Percentiles rank a stretch among this genome's conserved stretches.
Evolutionary conservation across 2,888 invertebrate genomes (phyloP).

Genomic region (Drosophila pullipes): DNA sequence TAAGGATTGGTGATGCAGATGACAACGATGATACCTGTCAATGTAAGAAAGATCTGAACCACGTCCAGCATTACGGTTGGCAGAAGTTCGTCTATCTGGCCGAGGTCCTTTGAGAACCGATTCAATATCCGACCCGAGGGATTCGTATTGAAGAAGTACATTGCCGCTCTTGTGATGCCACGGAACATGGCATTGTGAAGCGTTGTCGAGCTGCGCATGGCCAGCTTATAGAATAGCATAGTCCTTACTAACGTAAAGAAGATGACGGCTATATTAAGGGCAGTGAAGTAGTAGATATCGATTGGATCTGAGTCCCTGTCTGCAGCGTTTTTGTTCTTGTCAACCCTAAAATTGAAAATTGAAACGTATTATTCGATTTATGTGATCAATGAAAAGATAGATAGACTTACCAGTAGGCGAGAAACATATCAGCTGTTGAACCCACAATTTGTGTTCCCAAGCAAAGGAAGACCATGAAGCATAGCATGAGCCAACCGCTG

Average conservation of each 20-base stretch:
- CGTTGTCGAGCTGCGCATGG: constrained; percentile 90
- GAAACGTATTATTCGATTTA: not conserved
- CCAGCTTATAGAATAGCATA: constrained; percentile 86
- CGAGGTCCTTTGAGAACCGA: constrained; percentile 95
- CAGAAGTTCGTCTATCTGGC: constrained; percentile 86
- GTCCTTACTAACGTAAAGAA: constrained; percentile 83
- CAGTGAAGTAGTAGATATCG: constrained; percentile 86
- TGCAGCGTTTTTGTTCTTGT: constrained; percentile 61
- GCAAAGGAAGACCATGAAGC: constrained; percentile 88
- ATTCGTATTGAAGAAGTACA: constrained; percentile 95
- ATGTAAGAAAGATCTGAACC: constrained; percentile 90
- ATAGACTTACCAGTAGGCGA: constrained; percentile 88
- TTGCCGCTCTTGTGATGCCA: constrained; percentile 91
- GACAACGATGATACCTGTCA: constrained; percentile 92
- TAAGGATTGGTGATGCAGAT: constrained; percentile 91
- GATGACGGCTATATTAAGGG: constrained; percentile 84
- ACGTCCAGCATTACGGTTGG: constrained; percentile 85
- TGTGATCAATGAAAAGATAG: not conserved
- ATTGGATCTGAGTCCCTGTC: constrained; percentile 52
- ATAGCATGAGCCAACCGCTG: constrained; percentile 88
- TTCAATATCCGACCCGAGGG: constrained; percentile 93
- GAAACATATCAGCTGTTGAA: constrained; percentile 91
- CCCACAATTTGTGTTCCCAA: constrained; percentile 89
- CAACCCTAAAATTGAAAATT: constrained; percentile 55
- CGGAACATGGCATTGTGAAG: constrained; percentile 94